phyloP scores from a whole-genome alignment of 2,113 vertebrate species.

The Pipa parva region DNA sequence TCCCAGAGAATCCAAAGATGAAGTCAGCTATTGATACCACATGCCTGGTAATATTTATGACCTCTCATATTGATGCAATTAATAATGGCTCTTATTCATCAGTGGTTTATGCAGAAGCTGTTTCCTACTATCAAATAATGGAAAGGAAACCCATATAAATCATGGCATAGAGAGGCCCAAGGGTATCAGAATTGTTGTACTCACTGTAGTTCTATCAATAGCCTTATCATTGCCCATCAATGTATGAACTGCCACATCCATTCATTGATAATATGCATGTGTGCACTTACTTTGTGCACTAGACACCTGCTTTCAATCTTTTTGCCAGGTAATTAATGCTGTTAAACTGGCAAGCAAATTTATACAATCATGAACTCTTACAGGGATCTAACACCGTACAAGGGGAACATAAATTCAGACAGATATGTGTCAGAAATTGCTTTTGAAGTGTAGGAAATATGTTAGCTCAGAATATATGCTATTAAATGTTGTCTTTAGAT shows the following conservation, averaged over 20 bases:
- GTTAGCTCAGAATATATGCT: not conserved
- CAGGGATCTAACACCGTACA: not conserved
- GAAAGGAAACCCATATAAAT: conserved; percentile 29
- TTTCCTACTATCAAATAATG: conserved; percentile 38
- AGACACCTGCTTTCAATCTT: conserved; percentile 39
- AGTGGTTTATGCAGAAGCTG: conserved; percentile 33
- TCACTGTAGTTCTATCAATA: conserved; percentile 20
- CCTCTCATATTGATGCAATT: conserved; percentile 35
- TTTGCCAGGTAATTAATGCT: conserved; percentile 22
- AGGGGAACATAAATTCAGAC: not conserved
- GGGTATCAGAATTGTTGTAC: conserved; percentile 13
- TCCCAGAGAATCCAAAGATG: conserved; percentile 10
- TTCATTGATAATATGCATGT: conserved; percentile 19
- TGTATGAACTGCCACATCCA: conserved; percentile 39
- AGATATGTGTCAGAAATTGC: not conserved
- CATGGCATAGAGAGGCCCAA: conserved; percentile 18
- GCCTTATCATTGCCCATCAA: conserved; percentile 29
- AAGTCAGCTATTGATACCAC: conserved; percentile 27
- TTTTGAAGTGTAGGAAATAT: not conserved
- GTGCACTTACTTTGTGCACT: conserved; percentile 25
- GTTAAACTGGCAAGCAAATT: conserved; percentile 29
- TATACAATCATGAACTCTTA: conserved; percentile 17
- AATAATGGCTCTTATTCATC: conserved; percentile 37
- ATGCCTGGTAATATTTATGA: conserved; percentile 40
- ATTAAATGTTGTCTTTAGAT: not conserved